Conservation (phyloP, 2,113 vertebrate species). For the Amia ocellicauda region DNA sequence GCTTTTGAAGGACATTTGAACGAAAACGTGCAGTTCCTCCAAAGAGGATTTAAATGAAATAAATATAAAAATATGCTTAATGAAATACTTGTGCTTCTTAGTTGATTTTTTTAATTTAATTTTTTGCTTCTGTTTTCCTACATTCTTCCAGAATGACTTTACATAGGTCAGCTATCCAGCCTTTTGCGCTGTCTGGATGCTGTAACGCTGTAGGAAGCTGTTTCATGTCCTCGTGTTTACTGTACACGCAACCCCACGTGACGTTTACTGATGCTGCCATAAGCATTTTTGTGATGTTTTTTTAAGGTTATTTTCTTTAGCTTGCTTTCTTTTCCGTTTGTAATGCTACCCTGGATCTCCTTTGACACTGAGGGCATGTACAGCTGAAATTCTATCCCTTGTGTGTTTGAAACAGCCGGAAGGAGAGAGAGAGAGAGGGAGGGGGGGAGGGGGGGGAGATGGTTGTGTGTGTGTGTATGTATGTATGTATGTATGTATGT, state of each 20-base stretch:
- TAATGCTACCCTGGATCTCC: constrained; percentile 51
- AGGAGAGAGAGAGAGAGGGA: constrained; percentile 47
- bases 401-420: constrained; percentile 69
- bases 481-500: neutral
- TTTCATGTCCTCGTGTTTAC: constrained; percentile 57
- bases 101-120: too few relatives aligned
- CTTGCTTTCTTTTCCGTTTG: constrained; percentile 62
- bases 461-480: neutral
- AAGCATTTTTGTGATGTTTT: constrained; percentile 52
- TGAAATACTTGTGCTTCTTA: too few relatives aligned
- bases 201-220: constrained; percentile 47
- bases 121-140: too few relatives aligned
- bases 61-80: too few relatives aligned
- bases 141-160: too few relatives aligned
- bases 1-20: constrained; percentile 42
- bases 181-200: constrained; percentile 15
- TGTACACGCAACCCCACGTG: constrained; percentile 56
- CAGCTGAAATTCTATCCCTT: constrained; percentile 67
- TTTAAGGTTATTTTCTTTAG: constrained; percentile 35
- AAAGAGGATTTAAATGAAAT: neutral
- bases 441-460: constrained; percentile 16
- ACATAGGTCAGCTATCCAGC: neutral
- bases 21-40: neutral
- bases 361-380: constrained; percentile 52
- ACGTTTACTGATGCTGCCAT: constrained; percentile 49